Base-by-base conservation (phyloP, 2,888 invertebrate genomes). In the Scelioninae gen. 1 region DNA sequence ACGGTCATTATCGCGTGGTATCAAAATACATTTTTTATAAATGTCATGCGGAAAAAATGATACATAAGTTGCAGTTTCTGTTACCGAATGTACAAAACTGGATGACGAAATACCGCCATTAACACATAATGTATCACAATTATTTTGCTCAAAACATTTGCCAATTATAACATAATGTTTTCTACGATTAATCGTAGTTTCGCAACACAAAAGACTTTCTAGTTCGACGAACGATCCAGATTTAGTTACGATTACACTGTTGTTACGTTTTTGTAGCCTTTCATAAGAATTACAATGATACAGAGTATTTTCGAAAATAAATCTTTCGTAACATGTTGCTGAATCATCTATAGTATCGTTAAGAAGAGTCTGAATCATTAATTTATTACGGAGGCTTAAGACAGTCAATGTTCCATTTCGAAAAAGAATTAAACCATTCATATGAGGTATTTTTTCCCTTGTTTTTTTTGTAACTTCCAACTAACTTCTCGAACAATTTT, bases 381-480 rank as follows among this genome's bases (percentile, higher is more conserved):
- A 45, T 62, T 74, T 72, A 74, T 72, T 55, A 8, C 11, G 16
- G 1, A 78, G 38, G 34, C 6, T 63, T 16, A 77, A n/a, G n/a
- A n/a, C n/a, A n/a, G n/a, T n/a, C n/a, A n/a, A n/a, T n/a, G n/a
- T n/a, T n/a, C n/a, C n/a, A n/a, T n/a, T n/a, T n/a, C n/a, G n/a
- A n/a, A n/a, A n/a, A n/a, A n/a, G n/a, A n/a, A n/a, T n/a, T n/a
- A n/a, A n/a, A n/a, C n/a, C n/a, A n/a, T n/a, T n/a, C n/a, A n/a
- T n/a, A n/a, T n/a, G n/a, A n/a, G n/a, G n/a, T n/a, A n/a, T n/a
- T n/a, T n/a, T 66, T 76, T 0, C 40, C 66, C 31, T 66, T 10
- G n/a, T n/a, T n/a, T n/a, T n/a, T n/a, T n/a, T n/a, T n/a, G n/a
- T n/a, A n/a, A n/a, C n/a, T n/a, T n/a, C n/a, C n/a, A n/a, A n/a